Conservation (phyloP, 2,113 vertebrate genomes). For the Pitta sordida region DNA sequence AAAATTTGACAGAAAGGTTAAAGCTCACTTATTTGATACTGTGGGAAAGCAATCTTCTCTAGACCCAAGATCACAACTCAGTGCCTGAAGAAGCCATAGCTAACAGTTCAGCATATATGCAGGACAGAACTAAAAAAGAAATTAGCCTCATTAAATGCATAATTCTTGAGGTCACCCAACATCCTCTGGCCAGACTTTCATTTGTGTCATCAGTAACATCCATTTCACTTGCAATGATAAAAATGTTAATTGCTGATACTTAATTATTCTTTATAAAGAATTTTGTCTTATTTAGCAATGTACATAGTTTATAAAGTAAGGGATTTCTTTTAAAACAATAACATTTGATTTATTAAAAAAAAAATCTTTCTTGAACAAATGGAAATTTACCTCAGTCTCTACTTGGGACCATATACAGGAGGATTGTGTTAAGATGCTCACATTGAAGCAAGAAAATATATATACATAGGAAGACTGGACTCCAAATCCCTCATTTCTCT, state of each 20-base stretch:
- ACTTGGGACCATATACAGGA: neutral
- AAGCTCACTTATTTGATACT: neutral
- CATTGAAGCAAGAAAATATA: neutral
- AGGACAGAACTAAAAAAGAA: neutral
- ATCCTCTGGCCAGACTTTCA: neutral
- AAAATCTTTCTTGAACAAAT: neutral
- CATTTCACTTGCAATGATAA: neutral
- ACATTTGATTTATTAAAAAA: neutral
- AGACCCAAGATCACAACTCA: neutral
- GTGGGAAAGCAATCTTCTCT: neutral
- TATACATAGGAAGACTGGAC: neutral
- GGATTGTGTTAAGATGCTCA: neutral
- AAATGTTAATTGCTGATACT: neutral
- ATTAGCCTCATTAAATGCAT: neutral
- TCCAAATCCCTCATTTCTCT: neutral
- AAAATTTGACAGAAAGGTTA: neutral
- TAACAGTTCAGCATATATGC: neutral
- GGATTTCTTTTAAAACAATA: neutral
- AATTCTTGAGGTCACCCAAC: neutral
- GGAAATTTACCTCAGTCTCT: neutral
- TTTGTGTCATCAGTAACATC: neutral
- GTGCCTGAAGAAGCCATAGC: neutral
- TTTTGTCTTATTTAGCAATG: neutral
- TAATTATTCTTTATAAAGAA: neutral
- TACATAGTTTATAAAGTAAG: neutral